Base-by-base conservation (phyloP, 2,113 vertebrate species). In the Paradoxurus hermaphroditus region DNA sequence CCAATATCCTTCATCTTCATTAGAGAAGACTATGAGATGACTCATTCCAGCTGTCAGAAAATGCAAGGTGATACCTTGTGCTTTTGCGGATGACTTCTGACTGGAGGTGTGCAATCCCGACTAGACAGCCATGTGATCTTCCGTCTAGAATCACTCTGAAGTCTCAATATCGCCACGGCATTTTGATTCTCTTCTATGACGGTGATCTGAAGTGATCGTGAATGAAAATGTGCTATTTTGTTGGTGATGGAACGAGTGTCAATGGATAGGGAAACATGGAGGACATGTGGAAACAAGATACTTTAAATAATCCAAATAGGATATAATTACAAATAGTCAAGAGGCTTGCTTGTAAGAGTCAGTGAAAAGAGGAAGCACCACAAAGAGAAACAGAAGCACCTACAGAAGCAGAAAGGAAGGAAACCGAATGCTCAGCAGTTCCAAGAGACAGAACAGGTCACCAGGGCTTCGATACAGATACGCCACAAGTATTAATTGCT, bases 401-500 rank as follows among this genome's bases (percentile, higher is more conserved):
- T 87, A 83, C 4, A 34, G 68, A 90, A 88, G 49, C 6, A 73
- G 94, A 75, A 85, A 67, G 59, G 82, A 78, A 59, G 56, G 49
- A 68, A 89, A 75, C 59, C 0, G 0, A 12, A 75, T 46, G 70
- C 29, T 77, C 36, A 70, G 34, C 67, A 5, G 83, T 95, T 95
- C 36, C 9, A 53, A 90, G 94, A 59, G 36, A 91, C 59, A 94
- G 97, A 96, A 72, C 77, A 75, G 91, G 84, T 68, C 96, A 86
- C 78, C 36, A 96, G 91, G 93, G 59, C 44, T 95, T 96, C 97
- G 95, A 97, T 93, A 91, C 53, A 96, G 96, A 97, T 92, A 96
- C 0, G 3, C 53, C 12, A 31, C 73, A 92, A 92, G 95, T 97
- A 97, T 97, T 98, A 98, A 98, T 98, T 98, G 96, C 95, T 98